Evolutionary conservation across 2,113 vertebrate species (phyloP).

Genomic region (Brachirus orientalis): DNA sequence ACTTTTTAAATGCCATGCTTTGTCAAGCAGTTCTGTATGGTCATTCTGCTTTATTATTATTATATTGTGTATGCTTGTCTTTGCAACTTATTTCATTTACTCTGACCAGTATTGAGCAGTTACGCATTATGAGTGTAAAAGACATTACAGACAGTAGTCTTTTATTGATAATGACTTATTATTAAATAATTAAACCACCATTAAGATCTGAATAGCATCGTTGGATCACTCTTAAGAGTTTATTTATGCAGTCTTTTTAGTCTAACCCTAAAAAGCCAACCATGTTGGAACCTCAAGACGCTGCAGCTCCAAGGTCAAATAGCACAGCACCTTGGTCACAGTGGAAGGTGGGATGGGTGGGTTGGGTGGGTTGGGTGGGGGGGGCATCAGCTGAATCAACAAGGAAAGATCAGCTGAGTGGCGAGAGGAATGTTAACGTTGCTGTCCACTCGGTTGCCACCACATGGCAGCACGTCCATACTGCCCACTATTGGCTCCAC

Average conservation of each 20-base stretch:
- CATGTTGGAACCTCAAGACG: slow-evolving; percentile 58
- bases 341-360: no score
- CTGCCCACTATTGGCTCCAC: slow-evolving; percentile 49
- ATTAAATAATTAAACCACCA: no score
- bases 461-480: slow-evolving; percentile 39
- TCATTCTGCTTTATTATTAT: not conserved
- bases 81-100: no score
- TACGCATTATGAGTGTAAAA: no score
- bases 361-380: no score
- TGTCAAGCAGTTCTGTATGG: not conserved
- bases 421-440: slow-evolving; percentile 60
- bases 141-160: no score
- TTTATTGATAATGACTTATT: no score
- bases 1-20: no score
- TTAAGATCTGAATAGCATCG: not conserved
- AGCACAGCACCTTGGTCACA: no score
- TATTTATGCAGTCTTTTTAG: slow-evolving; percentile 25
- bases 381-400: slow-evolving; percentile 78
- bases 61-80: not conserved
- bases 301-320: slow-evolving; percentile 75
- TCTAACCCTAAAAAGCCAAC: slow-evolving; percentile 21
- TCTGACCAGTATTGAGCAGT: no score
- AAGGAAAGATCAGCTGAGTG: slow-evolving; percentile 71
- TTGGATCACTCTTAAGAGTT: no score
- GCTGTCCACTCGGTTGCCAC: slow-evolving; percentile 48